These are phyloP conservation scores for Acanthococcus lagerstroemiae DNA, from an alignment of 2,888 invertebrate species.

Conservation along the genomic window DNA sequence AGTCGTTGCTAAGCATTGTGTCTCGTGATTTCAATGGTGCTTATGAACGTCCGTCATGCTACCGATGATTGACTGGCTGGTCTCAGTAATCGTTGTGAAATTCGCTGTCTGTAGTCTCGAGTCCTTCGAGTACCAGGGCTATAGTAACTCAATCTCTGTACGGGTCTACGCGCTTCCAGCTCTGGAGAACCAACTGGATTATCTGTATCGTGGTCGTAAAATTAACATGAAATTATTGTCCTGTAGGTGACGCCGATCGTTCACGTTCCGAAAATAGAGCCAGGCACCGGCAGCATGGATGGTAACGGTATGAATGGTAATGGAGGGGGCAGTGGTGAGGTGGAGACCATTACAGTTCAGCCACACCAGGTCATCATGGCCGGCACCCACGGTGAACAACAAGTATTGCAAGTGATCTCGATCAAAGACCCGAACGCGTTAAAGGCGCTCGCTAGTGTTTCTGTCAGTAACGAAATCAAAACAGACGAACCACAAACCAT, in stretches of 20 bases:
- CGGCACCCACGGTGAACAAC: constrained; percentile 59
- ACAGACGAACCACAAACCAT: constrained; percentile 22
- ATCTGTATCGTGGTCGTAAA: too few species aligned
- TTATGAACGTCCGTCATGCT: too few species aligned
- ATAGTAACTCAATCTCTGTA: too few species aligned
- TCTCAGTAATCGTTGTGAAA: too few species aligned
- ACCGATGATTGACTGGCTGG: too few species aligned
- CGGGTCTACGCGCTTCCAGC: too few species aligned
- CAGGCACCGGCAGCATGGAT: constrained; percentile 53
- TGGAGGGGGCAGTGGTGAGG: constrained; percentile 36
- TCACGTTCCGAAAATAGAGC: constrained; percentile 72
- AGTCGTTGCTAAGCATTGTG: too few species aligned
- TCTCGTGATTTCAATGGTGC: too few species aligned
- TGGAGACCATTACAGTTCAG: constrained; percentile 37
- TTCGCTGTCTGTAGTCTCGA: too few species aligned
- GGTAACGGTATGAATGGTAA: constrained; percentile 47
- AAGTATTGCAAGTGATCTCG: constrained; percentile 72
- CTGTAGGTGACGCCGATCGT: constrained; percentile 56
- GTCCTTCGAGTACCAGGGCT: too few species aligned
- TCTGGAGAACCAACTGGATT: too few species aligned
- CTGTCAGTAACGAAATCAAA: constrained; percentile 16
- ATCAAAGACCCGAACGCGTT: constrained; percentile 74
- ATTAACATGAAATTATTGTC: too few species aligned
- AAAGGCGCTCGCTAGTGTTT: constrained; percentile 38
- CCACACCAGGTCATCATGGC: constrained; percentile 74